Conservation (phyloP, 2,888 invertebrate genomes). For the Sthenelais limicola region DNA sequence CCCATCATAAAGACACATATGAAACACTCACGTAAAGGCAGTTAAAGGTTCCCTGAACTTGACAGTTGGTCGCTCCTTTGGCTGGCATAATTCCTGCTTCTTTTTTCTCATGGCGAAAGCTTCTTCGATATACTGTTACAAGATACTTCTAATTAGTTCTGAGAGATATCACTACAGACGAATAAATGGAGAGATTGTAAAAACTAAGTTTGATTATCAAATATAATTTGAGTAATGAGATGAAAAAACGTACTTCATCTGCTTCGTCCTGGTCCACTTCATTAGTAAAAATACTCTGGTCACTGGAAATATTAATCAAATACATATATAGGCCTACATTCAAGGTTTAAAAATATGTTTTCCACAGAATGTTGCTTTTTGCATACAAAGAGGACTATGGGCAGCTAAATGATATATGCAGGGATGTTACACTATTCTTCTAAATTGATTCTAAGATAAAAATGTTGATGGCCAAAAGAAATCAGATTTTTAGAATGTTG, state of each 20-base stretch:
- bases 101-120: constrained; percentile 65
- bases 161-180: not conserved
- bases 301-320: constrained; percentile 58
- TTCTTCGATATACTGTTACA: constrained; percentile 66
- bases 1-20: too few relatives aligned
- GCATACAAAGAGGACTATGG: too few relatives aligned
- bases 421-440: too few relatives aligned
- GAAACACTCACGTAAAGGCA: constrained; percentile 62
- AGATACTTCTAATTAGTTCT: not conserved
- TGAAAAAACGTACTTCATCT: constrained; percentile 53
- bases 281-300: constrained; percentile 56
- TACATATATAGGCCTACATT: too few relatives aligned
- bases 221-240: not conserved
- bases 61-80: constrained; percentile 59
- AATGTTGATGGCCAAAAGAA: too few relatives aligned
- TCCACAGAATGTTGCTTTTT: too few relatives aligned
- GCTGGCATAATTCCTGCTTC: constrained; percentile 62
- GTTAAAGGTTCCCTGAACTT: constrained; percentile 61
- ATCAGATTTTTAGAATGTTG: too few relatives aligned
- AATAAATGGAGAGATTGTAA: too few relatives aligned
- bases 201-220: too few relatives aligned
- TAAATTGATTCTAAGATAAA: too few relatives aligned
- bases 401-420: too few relatives aligned
- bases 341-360: too few relatives aligned
- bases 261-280: constrained; percentile 62